phyloP scores from a whole-genome alignment of 2,113 vertebrate genomes.

The Pongo abelii region DNA sequence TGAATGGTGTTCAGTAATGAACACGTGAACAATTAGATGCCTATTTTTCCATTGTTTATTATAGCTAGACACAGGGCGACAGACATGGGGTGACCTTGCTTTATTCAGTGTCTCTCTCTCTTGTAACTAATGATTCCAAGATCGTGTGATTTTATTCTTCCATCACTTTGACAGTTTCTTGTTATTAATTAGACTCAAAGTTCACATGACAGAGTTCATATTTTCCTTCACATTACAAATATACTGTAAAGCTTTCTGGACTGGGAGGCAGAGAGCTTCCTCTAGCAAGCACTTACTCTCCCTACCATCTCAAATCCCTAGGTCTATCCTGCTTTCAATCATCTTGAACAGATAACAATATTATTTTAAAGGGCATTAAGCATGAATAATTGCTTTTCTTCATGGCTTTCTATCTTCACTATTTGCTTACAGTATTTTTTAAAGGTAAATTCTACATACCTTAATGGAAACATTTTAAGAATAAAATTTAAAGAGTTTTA shows the following conservation, averaged over 20 bases:
- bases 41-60: too few species aligned
- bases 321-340: not conserved
- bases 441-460: not conserved
- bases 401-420: not conserved
- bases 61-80: not conserved
- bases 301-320: not conserved
- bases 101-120: too few species aligned
- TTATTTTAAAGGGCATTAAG: not conserved
- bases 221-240: not conserved
- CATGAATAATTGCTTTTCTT: not conserved
- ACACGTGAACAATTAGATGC: not conserved
- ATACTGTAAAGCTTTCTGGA: not conserved
- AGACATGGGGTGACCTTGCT: not conserved
- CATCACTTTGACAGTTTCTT: not conserved
- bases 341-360: not conserved
- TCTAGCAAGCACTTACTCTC: not conserved
- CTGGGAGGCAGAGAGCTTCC: not conserved
- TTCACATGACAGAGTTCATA: not conserved
- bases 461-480: not conserved
- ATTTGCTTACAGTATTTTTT: not conserved
- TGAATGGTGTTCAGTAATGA: not conserved
- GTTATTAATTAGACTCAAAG: not conserved
- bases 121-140: not conserved
- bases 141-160: not conserved
- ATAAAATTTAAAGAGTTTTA: not conserved